Conservation (phyloP, 2,797 vertebrate genomes). For the Neolamprologus multifasciatus region DNA sequence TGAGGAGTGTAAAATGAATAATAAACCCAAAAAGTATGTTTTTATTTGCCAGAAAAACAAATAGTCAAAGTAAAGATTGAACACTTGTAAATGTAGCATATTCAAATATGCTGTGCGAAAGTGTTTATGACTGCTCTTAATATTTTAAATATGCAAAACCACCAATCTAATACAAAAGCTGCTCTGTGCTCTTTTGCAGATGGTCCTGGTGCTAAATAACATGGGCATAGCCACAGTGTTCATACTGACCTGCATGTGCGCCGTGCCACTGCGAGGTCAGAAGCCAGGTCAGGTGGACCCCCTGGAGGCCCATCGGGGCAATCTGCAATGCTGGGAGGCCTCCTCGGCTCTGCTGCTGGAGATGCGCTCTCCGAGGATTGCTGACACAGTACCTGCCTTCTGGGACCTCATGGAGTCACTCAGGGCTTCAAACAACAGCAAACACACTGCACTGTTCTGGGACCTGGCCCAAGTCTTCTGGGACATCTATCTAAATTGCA, state of each 20-base stretch:
- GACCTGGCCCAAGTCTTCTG: conserved; percentile 93
- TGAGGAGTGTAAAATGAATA: not conserved
- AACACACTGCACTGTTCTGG: conserved; percentile 89
- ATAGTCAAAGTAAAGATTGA: not conserved
- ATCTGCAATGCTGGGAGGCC: conserved; percentile 91
- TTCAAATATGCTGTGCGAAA: not conserved
- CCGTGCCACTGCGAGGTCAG: conserved; percentile 59
- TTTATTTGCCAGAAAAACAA: not conserved
- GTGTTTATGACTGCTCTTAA: not conserved
- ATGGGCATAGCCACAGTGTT: conserved; percentile 69
- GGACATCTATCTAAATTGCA: conserved; percentile 92
- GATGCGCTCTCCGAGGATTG: conserved; percentile 86
- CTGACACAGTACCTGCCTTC: conserved; percentile 86
- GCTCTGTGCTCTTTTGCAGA: conserved; percentile 33
- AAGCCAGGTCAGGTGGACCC: conserved; percentile 80
- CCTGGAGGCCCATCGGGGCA: conserved; percentile 72
- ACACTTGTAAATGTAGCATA: not conserved
- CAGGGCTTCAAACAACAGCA: conserved; percentile 85
- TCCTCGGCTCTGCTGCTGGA: conserved; percentile 85
- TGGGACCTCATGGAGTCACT: conserved; percentile 93
- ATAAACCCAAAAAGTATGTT: not conserved
- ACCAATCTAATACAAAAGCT: not conserved
- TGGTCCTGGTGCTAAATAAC: conserved; percentile 56
- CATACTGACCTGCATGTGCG: conserved; percentile 72
- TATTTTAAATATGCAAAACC: not conserved